Percentiles rank a stretch among this genome's conserved stretches.
Evolutionary conservation across 2,113 vertebrate species (phyloP).

Genomic region (Alaudala cheleensis): DNA sequence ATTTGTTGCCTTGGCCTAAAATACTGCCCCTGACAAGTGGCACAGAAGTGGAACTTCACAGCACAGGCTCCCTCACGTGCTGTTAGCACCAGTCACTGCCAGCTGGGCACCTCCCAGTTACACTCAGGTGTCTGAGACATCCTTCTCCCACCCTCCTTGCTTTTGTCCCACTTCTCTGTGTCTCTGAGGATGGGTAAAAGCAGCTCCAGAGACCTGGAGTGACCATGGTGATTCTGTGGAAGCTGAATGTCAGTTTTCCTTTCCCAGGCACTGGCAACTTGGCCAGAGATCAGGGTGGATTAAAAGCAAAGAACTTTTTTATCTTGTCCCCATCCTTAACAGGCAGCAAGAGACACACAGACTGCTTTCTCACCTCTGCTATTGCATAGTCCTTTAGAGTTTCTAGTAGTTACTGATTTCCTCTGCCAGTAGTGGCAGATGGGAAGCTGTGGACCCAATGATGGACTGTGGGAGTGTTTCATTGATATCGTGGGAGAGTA

Average conservation of each 20-base stretch:
- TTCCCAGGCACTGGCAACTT: neutral
- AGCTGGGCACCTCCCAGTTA: neutral
- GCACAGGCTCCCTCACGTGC: neutral
- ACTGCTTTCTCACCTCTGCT: neutral
- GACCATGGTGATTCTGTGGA: fast-evolving
- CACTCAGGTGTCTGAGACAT: neutral
- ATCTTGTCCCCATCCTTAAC: neutral
- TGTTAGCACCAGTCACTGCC: neutral
- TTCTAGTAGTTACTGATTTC: neutral
- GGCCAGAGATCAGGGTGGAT: neutral
- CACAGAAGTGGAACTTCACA: neutral
- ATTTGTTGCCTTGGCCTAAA: neutral
- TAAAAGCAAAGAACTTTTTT: neutral
- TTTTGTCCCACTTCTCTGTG: neutral
- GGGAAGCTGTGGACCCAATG: neutral
- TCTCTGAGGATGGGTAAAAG: neutral
- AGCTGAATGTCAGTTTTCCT: neutral
- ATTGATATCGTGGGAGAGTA: neutral
- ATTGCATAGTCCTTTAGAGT: neutral
- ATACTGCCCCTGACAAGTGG: neutral
- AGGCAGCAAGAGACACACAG: neutral
- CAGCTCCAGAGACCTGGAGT: neutral
- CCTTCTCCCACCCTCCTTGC: neutral
- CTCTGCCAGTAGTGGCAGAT: neutral
- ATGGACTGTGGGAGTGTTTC: neutral